Evolutionary conservation across 2,113 vertebrate species (phyloP).

Genomic region (Heteronetta atricapilla): DNA sequence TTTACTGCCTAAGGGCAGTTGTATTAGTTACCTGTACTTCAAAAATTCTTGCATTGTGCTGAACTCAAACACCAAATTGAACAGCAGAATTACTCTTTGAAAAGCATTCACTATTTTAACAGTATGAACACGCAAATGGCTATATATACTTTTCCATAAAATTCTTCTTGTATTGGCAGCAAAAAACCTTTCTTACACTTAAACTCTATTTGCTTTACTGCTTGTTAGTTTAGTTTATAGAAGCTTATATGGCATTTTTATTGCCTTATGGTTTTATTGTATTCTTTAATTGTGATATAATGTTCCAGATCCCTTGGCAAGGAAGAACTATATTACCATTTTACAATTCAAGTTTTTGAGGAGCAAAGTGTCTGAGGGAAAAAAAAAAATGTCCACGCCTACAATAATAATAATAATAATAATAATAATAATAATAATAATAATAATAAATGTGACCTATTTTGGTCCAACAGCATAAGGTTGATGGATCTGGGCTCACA

Average conservation of each 20-base stretch:
- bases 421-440: too few species aligned
- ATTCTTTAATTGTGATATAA: conserved; percentile 52
- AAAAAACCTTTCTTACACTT: not conserved
- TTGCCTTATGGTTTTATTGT: conserved; percentile 31
- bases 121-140: not conserved
- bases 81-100: conserved; percentile 24
- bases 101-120: conserved; percentile 5
- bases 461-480: not conserved
- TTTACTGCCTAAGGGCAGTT: not conserved
- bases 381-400: not conserved
- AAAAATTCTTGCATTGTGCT: not conserved
- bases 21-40: not conserved
- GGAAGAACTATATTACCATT: not conserved
- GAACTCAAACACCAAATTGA: not conserved
- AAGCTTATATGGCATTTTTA: conserved; percentile 43
- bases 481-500: not conserved
- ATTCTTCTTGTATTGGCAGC: conserved; percentile 29
- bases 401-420: too few species aligned
- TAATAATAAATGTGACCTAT: not conserved
- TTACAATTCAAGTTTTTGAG: not conserved
- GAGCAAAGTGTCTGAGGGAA: not conserved
- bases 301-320: conserved; percentile 41
- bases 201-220: conserved; percentile 53
- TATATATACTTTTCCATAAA: conserved; percentile 39
- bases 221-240: conserved; percentile 64